These are phyloP conservation scores for Chaetophractus vellerosus DNA, from an alignment of 2,797 vertebrate genomes.

Conservation along the genomic window DNA sequence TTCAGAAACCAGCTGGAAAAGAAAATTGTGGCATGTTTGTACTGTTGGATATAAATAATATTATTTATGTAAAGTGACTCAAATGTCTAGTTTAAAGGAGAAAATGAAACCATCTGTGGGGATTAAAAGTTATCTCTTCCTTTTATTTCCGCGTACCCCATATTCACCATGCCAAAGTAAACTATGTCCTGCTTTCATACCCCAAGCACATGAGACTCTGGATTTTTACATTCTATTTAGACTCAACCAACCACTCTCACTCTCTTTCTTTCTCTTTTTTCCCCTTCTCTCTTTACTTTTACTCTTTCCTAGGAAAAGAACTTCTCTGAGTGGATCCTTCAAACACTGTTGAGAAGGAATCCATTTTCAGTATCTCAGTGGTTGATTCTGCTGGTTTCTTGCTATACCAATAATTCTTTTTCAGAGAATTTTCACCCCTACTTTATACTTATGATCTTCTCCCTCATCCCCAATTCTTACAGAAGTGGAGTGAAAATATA, in stretches of 20 bases:
- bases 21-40: not conserved
- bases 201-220: not conserved
- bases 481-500: constrained; percentile 35
- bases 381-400: not conserved
- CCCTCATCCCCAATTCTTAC: not conserved
- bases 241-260: not conserved
- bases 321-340: not conserved
- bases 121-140: not conserved
- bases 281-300: not conserved
- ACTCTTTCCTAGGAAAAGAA: not conserved
- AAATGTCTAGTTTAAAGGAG: not conserved
- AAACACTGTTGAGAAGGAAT: not conserved
- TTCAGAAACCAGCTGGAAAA: constrained; percentile 33
- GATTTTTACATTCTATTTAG: not conserved
- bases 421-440: constrained; percentile 3
- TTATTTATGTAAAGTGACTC: constrained; percentile 49
- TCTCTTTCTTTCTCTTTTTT: not conserved
- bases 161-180: not conserved
- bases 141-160: not conserved
- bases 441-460: not conserved
- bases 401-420: constrained; percentile 18
- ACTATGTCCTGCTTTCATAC: not conserved
- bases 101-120: constrained; percentile 9
- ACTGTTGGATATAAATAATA: not conserved
- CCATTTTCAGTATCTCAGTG: not conserved